Percentiles rank a stretch among this genome's conserved stretches.
Evolutionary conservation across 2,888 invertebrate species (phyloP).

Genomic region (Latheticus oryzae): DNA sequence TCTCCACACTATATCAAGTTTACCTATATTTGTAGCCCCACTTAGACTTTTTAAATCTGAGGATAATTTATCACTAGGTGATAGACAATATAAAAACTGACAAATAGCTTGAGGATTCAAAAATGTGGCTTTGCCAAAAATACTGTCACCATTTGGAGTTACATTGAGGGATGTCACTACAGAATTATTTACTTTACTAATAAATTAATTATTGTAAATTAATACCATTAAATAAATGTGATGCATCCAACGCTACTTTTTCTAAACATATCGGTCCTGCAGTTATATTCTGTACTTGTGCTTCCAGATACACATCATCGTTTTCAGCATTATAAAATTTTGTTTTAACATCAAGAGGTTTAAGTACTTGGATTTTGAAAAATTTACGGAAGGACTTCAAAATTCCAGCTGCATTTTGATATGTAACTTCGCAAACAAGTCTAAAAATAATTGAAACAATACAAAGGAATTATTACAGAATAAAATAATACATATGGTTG

Average conservation of each 20-base stretch:
- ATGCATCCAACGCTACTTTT: conserved; percentile 93
- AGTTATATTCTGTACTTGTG: conserved; percentile 91
- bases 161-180: conserved; percentile 79
- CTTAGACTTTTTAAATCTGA: conserved; percentile 83
- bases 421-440: conserved; percentile 95
- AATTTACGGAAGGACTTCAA: conserved; percentile 93
- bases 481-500: conserved; percentile 83
- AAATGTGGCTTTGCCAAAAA: conserved; percentile 83
- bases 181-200: conserved; percentile 34
- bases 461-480: conserved; percentile 9
- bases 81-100: conserved; percentile 94
- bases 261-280: conserved; percentile 93
- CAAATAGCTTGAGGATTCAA: conserved; percentile 91
- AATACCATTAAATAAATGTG: conserved; percentile 83
- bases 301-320: conserved; percentile 80
- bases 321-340: conserved; percentile 96
- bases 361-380: conserved; percentile 97
- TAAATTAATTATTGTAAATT: conserved; percentile 1
- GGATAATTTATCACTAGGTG: conserved; percentile 81
- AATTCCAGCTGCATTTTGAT: conserved; percentile 80
- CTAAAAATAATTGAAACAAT: no score
- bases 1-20: conserved; percentile 98
- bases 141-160: conserved; percentile 74
- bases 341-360: conserved; percentile 98
- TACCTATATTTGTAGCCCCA: conserved; percentile 91